Evolutionary conservation across 2,888 invertebrate genomes (phyloP), one percentile per base, ranked within the genome.

Genomic region (Xestia sexstrigata): DNA sequence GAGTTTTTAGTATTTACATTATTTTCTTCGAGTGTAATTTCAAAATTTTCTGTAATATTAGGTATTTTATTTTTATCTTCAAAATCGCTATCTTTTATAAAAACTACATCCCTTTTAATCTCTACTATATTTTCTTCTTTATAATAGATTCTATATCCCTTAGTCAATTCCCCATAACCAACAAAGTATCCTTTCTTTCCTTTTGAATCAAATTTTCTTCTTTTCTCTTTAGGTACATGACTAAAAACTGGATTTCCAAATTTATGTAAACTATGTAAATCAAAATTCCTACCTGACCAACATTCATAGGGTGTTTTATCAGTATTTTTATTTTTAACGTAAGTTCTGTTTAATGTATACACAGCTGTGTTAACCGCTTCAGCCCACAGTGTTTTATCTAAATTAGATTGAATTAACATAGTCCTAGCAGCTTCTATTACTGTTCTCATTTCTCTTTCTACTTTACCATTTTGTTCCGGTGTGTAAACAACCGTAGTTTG

Each of bases 401-500:
- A 11, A 23, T 67, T 67, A 20, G 67, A 30, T 20, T 67, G 35
- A 67, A 47, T 67, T 15, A 68, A 68, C 49, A 52, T 52, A 9
- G 68, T 69, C 9, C 69, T 35, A 39, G 69, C 52, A 52, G 69
- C 69, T 39, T 69, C 69, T 39, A 69, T 55, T 9, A 69, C 35
- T 17, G 52, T 69, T n/a, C 39, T n/a, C 52, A 55, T 39, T 52
- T 69, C n/a, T n/a, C 69, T 52, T 70, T 70, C 42, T 6, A 55
- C 20, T 7, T 70, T 52, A n/a, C 69, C 55, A 20, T 69, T 69
- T 5, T 55, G 69, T 55, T 39, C 69, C 39, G 69, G 69, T 39
- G 69, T 69, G 52, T 52, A 69, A 20, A 39, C 35, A 15, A 69
- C 52, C n/a, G 66, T 66, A 45, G 66, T 66, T 66, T 67, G 67